Base-by-base conservation (phyloP, 2,113 vertebrate genomes). In the Climacteris rufus region DNA sequence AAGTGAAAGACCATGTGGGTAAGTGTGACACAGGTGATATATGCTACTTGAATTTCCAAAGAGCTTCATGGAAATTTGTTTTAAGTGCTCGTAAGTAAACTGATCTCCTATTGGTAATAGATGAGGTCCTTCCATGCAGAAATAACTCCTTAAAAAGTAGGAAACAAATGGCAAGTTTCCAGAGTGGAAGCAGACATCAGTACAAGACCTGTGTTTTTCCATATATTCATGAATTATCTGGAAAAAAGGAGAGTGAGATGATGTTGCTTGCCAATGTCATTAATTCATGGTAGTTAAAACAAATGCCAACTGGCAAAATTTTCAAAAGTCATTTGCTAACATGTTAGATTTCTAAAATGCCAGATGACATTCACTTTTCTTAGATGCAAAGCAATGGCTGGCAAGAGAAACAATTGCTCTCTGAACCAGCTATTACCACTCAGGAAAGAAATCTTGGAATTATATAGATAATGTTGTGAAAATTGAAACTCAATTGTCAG, bases 251-350 rank as follows among this genome's bases (percentile, higher is more conserved):
- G 16, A 72, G 8, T 66, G 54, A 54, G 42, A n/a, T 49, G 40
- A 52, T 69, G 20, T 49, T 88, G 10, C n/a, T 87, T 94, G 87
- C 65, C 90, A 93, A 11, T 79, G 44, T 60, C 15, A 61, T 61
- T 53, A 60, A 54, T 61, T 85, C 20, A 57, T 45, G 66, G 42
- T 24, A 96, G 90, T 85, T 82, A 93, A 96, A 96, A 91, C 78
- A 96, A 76, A 91, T 27, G 44, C 22, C 0, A 1, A 85, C 28
- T 85, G 53, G 33, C 31, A 90, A 85, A 37, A 31, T 39, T 85
- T 93, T 76, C 61, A 90, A 53, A 85, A 90, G 37, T 90, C 53
- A 68, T 91, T 59, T 83, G 33, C 49, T 83, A 90, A 82, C 45
- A 53, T 47, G 31, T 69, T 61, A 91, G 31, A 52, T 71, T 91